Evolutionary conservation across 2,797 vertebrate genomes (phyloP).

Genomic region (Lepus townsendii): DNA sequence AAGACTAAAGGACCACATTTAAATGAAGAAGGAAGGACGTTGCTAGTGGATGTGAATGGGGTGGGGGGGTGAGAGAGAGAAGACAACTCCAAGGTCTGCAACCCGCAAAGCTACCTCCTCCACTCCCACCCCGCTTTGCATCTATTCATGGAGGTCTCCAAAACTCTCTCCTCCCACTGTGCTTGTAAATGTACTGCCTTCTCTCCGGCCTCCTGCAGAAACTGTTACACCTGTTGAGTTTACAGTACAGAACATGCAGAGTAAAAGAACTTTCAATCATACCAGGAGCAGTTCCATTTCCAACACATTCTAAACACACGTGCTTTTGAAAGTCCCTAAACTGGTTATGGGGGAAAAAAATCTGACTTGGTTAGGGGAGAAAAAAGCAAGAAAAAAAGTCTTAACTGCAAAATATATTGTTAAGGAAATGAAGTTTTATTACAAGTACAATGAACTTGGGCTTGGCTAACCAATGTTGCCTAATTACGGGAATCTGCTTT

Average conservation of each 20-base stretch:
- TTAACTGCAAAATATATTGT: slow-evolving; percentile 59
- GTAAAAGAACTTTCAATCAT: background rate
- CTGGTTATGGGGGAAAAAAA: background rate
- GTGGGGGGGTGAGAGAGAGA: background rate
- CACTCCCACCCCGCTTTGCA: background rate
- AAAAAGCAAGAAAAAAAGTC: slow-evolving; percentile 27
- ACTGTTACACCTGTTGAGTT: background rate
- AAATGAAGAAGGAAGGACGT: background rate
- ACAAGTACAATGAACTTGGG: slow-evolving; percentile 64
- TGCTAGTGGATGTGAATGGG: rapidly evolving
- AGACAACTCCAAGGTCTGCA: background rate
- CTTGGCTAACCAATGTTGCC: slow-evolving; percentile 61
- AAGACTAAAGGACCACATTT: background rate
- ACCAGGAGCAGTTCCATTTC: background rate
- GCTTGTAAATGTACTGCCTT: slow-evolving; percentile 8
- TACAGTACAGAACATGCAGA: background rate
- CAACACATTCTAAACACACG: background rate
- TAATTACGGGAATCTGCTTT: slow-evolving; percentile 60
- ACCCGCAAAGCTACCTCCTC: rapidly evolving
- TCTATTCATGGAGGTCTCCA: background rate
- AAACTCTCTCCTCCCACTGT: slow-evolving; percentile 5
- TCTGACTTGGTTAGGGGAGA: background rate
- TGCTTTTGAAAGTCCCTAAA: background rate
- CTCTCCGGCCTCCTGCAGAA: slow-evolving; percentile 7
- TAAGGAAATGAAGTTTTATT: slow-evolving; percentile 80